Evolutionary conservation across 2,113 vertebrate genomes (phyloP).

Genomic region (Notothenia rossii): DNA sequence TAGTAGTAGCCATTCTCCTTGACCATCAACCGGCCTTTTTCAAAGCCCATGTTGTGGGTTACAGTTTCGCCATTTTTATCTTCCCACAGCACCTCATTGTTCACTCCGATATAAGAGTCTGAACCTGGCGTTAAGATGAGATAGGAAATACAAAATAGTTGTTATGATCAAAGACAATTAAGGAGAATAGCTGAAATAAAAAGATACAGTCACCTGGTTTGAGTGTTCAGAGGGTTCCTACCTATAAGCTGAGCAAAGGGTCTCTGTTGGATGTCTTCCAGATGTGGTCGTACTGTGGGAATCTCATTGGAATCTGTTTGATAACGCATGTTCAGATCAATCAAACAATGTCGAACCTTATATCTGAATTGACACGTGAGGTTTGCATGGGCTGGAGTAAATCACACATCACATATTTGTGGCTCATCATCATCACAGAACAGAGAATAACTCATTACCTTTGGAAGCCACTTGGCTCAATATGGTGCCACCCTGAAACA

Average conservation of each 20-base stretch:
- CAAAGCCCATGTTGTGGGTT: slow-evolving; percentile 46
- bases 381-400: neutral
- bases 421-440: neutral
- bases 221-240: slow-evolving; percentile 14
- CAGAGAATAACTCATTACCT: slow-evolving; percentile 20
- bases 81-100: slow-evolving; percentile 63
- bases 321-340: neutral
- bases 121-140: slow-evolving; percentile 38
- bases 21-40: slow-evolving; percentile 52
- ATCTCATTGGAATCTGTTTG: slow-evolving; percentile 48
- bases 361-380: neutral
- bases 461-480: neutral
- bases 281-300: neutral
- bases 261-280: slow-evolving; percentile 1
- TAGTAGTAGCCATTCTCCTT: slow-evolving; percentile 73
- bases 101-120: rapidly evolving
- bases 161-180: neutral
- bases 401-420: neutral
- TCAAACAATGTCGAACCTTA: neutral
- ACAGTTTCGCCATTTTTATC: slow-evolving; percentile 1
- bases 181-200: neutral
- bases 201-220: neutral
- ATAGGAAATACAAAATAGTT: neutral
- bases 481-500: slow-evolving; percentile 33
- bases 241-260: slow-evolving; percentile 74